Evolutionary conservation across 2,888 invertebrate genomes (phyloP), one percentile per base, ranked within the genome.

Genomic region (Mythimna albipuncta): DNA sequence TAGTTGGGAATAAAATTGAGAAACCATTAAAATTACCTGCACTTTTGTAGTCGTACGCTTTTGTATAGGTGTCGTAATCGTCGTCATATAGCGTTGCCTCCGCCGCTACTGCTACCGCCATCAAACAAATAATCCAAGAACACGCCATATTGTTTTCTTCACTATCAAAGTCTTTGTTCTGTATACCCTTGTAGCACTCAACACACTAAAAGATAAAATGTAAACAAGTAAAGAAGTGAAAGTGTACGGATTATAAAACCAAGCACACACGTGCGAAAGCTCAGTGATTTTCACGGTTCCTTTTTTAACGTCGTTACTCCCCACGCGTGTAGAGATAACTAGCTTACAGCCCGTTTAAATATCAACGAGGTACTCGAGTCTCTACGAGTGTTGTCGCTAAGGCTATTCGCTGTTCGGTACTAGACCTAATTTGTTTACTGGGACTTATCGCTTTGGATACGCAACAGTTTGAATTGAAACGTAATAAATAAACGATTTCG

Each of bases 31-130:
- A 55, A 35, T 94, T 92, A 96, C 96, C 96, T 90, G 95, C 89
- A 82, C 83, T 91, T 85, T 91, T 92, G 89, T 93, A 94, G 89
- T 96, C 95, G 84, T 95, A 95, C 70, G 87, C 81, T 83, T 93
- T 94, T 16, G 95, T 95, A 83, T 95, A 96, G 1, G 92, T 89
- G 81, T 96, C 96, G 89, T 96, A 96, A 79, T 96, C 95, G 66
- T 96, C 95, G 81, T 96, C 95, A 85, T 95, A 96, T 6, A 95
- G 83, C 6, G 95, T 90, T 0, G 93, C 95, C 35, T 93, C 91
- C 55, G 88, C 89, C 68, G 93, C 82, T 59, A 94, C 88, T 65
- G 90, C 88, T 70, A 91, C 87, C 62, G 90, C 83, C 63, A 92
- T 84, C 74, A 94, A 80, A 90, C 90, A 92, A 81, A 93, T 83